phyloP scores from a whole-genome alignment of 2,113 vertebrate species.

The Scortum barcoo region DNA sequence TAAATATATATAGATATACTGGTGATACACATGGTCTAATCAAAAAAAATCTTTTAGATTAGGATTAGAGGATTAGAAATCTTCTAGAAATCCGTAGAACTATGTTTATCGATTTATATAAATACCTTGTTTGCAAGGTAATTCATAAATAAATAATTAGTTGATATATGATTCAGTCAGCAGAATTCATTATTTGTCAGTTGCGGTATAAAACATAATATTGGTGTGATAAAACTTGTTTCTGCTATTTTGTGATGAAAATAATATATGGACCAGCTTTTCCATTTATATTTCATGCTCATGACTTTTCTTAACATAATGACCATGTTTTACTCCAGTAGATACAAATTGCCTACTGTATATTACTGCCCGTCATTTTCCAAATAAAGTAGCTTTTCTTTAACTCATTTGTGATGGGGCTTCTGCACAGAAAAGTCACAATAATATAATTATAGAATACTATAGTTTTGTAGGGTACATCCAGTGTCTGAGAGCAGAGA shows the following conservation, averaged over 20 bases:
- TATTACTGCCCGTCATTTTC: not conserved
- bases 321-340: not conserved
- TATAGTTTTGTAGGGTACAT: slow-evolving; percentile 5
- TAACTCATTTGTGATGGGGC: not conserved
- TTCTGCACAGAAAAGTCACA: not conserved
- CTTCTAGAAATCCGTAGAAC: not conserved
- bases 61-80: not conserved
- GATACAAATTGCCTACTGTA: not conserved
- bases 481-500: slow-evolving; percentile 39
- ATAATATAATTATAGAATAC: slow-evolving; percentile 17
- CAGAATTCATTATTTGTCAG: not conserved
- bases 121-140: not conserved
- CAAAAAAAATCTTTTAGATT: not conserved
- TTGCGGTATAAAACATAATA: not conserved
- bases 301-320: not conserved
- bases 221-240: not conserved
- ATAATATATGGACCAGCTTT: not conserved
- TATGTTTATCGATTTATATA: not conserved
- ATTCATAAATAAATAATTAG: not conserved
- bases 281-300: not conserved
- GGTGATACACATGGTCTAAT: not conserved
- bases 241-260: not conserved
- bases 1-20: no score
- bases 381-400: not conserved
- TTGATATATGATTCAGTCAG: not conserved